Evolutionary conservation across 2,797 vertebrate genomes (phyloP), one percentile per base, ranked within the genome.

Genomic region (Mastacembelus armatus): DNA sequence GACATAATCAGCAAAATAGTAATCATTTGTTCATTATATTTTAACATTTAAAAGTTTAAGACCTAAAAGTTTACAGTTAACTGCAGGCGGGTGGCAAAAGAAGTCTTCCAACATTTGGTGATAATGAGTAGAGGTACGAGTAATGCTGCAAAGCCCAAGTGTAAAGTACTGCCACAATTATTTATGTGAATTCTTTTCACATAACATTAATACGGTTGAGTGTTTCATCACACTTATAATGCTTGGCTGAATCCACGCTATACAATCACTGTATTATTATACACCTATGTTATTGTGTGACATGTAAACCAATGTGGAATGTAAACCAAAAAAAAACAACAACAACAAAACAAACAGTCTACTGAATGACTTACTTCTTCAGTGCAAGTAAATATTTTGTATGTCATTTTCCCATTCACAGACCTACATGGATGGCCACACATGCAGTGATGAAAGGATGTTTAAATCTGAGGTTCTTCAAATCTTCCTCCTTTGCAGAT

Each of bases 341-440:
- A 38, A 32, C 61, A 38, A 29, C 38, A 44, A 68, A 14, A 67
- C 19, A 56, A 76, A 72, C 35, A 21, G 54, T 30, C 45, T 57
- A 15, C 5, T 40, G 12, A 59, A 19, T 22, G 30, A 26, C 40
- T 69, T 54, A 47, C 58, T 71, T 58, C 22, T 43, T 49, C 45
- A 56, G 48, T 48, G 58, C 64, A 70, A 33, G 62, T 61, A 55
- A 76, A 77, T 39, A 74, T 79, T 82, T 70, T 43, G 52, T 11
- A 5, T 56, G 24, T 60, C 26, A 16, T 30, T 47, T 65, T 64
- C 22, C 70, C 24, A 38, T 50, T 56, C 33, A 42, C 19, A 63
- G 64, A 47, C 10, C 48, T 8, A 27, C 4, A 15, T 29, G 52
- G 40, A 71, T n/a, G 35, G 9, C 44, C 19, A 8, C 6, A 22